These are phyloP conservation scores for Apus apus DNA, from an alignment of 2,113 vertebrate species.

Conservation along the genomic window DNA sequence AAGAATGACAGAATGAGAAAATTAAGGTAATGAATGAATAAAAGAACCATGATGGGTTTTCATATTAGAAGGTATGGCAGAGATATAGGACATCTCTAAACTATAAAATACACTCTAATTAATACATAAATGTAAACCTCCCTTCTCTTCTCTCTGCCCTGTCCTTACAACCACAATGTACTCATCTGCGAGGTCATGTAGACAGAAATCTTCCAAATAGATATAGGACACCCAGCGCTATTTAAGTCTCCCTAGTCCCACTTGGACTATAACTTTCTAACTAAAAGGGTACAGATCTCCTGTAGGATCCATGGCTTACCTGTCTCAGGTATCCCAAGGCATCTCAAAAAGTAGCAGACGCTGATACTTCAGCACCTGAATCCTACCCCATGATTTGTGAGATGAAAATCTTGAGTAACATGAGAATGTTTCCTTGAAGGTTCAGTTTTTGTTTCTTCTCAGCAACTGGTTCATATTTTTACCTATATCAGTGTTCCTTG, in stretches of 20 bases:
- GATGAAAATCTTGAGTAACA: neutral
- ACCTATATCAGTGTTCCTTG: neutral
- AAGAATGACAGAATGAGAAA: too few species aligned
- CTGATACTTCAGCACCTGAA: neutral
- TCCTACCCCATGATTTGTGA: neutral
- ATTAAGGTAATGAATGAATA: too few species aligned
- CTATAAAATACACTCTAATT: neutral
- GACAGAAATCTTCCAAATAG: neutral
- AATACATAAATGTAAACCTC: accelerated
- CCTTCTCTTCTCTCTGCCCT: neutral
- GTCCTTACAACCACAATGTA: neutral
- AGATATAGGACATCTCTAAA: neutral
- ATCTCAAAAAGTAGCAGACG: neutral
- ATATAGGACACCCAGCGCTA: neutral
- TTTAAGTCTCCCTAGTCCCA: neutral
- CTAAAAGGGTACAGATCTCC: neutral
- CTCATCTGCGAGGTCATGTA: neutral
- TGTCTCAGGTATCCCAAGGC: neutral
- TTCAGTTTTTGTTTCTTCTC: neutral
- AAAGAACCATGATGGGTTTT: neutral
- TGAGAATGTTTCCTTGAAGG: neutral
- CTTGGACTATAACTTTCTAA: neutral
- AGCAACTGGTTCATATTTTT: neutral
- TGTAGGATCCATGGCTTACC: neutral
- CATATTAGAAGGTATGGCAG: neutral